phyloP scores from a whole-genome alignment of 2,888 invertebrate genomes.

The Steinernema hermaphroditum region DNA sequence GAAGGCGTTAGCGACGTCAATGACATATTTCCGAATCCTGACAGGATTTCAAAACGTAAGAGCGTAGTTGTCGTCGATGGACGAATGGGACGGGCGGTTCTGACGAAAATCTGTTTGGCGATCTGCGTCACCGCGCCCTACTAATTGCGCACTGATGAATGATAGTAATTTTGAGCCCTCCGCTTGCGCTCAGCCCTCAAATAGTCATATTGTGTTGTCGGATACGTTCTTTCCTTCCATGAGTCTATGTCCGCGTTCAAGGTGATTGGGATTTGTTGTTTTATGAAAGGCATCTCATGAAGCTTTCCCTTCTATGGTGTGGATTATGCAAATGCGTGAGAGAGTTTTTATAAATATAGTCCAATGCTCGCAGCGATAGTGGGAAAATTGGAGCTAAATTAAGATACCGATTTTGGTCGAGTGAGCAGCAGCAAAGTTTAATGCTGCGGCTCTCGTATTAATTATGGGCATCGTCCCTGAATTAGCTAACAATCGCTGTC shows the following conservation, averaged over 20 bases:
- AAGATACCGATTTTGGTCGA: not conserved
- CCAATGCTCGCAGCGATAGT: not conserved
- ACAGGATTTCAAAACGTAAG: too few relatives aligned
- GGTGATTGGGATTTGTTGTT: too few relatives aligned
- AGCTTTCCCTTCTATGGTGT: too few relatives aligned
- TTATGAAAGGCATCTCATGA: too few relatives aligned
- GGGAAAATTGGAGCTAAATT: not conserved
- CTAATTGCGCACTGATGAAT: conserved; percentile 22
- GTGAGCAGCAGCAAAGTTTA: not conserved
- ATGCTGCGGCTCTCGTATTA: not conserved
- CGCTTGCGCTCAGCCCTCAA: not conserved
- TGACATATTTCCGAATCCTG: too few relatives aligned
- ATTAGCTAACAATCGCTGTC: not conserved
- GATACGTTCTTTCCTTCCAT: not conserved
- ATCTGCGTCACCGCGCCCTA: not conserved
- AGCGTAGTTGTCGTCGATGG: not conserved
- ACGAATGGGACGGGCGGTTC: not conserved
- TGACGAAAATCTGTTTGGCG: conserved; percentile 14
- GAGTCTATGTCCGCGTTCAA: too few relatives aligned
- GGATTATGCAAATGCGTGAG: not conserved
- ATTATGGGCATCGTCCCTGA: not conserved
- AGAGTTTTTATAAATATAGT: too few relatives aligned
- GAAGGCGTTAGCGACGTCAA: too few relatives aligned
- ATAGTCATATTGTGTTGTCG: not conserved
- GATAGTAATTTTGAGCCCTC: conserved; percentile 11